These are phyloP conservation scores for Rhamphomyia laevipes DNA, from an alignment of 2,888 invertebrate species.

Conservation along the genomic window DNA sequence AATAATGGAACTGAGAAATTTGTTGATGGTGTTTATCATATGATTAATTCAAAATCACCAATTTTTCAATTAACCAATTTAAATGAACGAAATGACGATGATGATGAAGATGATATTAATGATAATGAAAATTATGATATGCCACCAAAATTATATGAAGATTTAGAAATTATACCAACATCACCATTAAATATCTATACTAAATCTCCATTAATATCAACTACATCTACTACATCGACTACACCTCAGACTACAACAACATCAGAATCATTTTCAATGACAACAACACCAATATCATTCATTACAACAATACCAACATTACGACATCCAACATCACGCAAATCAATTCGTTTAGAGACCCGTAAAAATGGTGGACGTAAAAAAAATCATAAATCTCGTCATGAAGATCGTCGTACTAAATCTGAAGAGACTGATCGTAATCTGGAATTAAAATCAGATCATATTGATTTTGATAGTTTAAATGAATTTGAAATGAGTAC, in stretches of 20 bases:
- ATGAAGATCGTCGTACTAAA: conserved; percentile 10
- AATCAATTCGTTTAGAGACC: neutral
- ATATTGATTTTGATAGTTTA: conserved; percentile 21
- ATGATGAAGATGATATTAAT: conserved; percentile 5
- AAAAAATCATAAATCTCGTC: conserved; percentile 5
- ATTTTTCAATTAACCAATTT: conserved; percentile 33
- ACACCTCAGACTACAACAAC: conserved; percentile 5
- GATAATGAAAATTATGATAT: conserved; percentile 7
- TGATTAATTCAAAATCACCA: conserved; percentile 22
- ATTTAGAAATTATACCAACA: conserved; percentile 11
- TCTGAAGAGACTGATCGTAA: conserved; percentile 15
- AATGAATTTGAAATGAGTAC: conserved; percentile 16
- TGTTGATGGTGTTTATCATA: conserved; percentile 10
- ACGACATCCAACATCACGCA: conserved; percentile 1
- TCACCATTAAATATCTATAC: conserved; percentile 1
- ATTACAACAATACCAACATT: neutral
- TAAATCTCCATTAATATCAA: conserved; percentile 7
- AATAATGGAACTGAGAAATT: neutral
- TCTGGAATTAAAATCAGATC: conserved; percentile 16
- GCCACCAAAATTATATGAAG: conserved; percentile 1
- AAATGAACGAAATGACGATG: conserved; percentile 16
- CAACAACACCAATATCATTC: neutral
- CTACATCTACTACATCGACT: conserved; percentile 8
- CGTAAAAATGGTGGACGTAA: conserved; percentile 4
- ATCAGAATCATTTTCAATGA: conserved; percentile 8